Conservation (phyloP, 35 echinoderm and acorn worm species). For the Diadema setosum region DNA sequence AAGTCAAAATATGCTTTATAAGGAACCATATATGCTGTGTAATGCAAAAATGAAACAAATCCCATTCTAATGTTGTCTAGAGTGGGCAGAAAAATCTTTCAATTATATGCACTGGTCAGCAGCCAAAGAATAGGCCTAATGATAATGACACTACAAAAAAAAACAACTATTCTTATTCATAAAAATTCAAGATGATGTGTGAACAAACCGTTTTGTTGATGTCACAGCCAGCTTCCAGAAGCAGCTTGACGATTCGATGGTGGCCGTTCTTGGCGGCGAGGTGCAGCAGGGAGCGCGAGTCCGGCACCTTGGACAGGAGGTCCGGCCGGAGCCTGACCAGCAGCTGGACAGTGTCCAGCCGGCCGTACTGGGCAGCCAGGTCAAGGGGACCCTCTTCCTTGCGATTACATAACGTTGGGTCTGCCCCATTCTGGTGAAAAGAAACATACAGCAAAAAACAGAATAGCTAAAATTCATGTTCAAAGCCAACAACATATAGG, state of each 20-base stretch:
- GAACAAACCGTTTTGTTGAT: slow-evolving; percentile 85
- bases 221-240: slow-evolving; percentile 79
- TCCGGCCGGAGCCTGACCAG: slow-evolving; percentile 50
- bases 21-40: too few relatives aligned
- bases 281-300: slow-evolving; percentile 71
- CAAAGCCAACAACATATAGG: too few relatives aligned
- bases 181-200: neutral
- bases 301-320: slow-evolving; percentile 54
- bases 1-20: too few relatives aligned
- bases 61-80: too few relatives aligned
- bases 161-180: too few relatives aligned
- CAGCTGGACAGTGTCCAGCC: slow-evolving; percentile 70
- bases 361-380: slow-evolving; percentile 86
- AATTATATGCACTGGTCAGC: too few relatives aligned
- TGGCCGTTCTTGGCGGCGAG: slow-evolving; percentile 92
- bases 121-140: too few relatives aligned
- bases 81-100: too few relatives aligned
- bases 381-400: slow-evolving; percentile 89
- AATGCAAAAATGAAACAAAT: too few relatives aligned
- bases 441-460: too few relatives aligned
- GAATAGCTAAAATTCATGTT: too few relatives aligned
- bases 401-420: slow-evolving; percentile 74
- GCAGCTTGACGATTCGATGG: slow-evolving; percentile 60
- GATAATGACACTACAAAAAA: too few relatives aligned
- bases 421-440: slow-evolving; percentile 67